Conservation (phyloP, 2,888 invertebrate genomes). For the Caenorhabditis japonica region DNA sequence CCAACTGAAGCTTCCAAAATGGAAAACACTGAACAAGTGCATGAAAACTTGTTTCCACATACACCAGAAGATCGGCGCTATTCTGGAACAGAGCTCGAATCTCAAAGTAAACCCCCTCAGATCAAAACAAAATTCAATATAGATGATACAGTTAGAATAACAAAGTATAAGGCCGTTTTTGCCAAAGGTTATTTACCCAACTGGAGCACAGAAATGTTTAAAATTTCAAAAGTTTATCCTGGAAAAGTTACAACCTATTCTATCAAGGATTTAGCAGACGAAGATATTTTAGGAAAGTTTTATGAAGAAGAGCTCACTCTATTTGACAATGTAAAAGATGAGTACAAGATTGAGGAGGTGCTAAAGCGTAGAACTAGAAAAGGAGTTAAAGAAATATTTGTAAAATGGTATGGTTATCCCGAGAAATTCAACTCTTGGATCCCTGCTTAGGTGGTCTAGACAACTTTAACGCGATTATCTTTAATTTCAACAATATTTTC, state of each 20-base stretch:
- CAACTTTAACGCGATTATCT: conserved; percentile 53
- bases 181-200: conserved; percentile 56
- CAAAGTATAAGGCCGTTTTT: conserved; percentile 54
- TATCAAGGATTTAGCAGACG: conserved; percentile 16
- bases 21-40: conserved; percentile 29
- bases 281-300: conserved; percentile 53
- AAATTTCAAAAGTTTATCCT: conserved; percentile 41
- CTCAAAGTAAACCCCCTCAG: too few relatives aligned
- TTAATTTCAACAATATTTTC: conserved; percentile 51
- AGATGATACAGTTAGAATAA: conserved; percentile 18
- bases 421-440: conserved; percentile 59
- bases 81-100: too few relatives aligned
- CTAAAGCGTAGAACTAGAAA: conserved; percentile 27
- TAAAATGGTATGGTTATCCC: too few relatives aligned
- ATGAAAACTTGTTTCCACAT: conserved; percentile 28
- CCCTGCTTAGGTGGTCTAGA: conserved; percentile 34
- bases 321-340: conserved; percentile 43
- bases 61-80: too few relatives aligned
- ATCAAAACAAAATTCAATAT: too few relatives aligned
- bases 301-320: conserved; percentile 57
- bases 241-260: conserved; percentile 20
- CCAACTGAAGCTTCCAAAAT: conserved; percentile 43
- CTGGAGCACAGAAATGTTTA: conserved; percentile 46
- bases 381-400: conserved; percentile 29
- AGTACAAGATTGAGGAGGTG: conserved; percentile 47